phyloP scores from a whole-genome alignment of 1,140 invertebrate species.

The Drosophila ficusphila region DNA sequence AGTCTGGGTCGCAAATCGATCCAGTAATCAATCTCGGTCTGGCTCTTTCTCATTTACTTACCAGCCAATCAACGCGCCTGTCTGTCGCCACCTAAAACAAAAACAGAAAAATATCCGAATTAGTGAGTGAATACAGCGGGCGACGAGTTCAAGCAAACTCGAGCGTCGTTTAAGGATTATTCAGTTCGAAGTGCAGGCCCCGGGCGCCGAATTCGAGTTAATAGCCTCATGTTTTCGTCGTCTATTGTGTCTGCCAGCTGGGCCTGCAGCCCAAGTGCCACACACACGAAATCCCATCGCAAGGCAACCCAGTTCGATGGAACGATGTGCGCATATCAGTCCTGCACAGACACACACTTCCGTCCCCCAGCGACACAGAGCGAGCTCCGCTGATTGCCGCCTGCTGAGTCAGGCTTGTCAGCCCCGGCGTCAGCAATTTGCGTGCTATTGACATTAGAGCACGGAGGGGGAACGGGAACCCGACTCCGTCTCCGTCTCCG shows the following conservation, averaged over 20 bases:
- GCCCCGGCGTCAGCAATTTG: constrained; percentile 42
- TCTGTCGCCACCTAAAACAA: constrained; percentile 20
- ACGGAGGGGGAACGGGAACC: background rate
- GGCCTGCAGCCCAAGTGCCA: constrained; percentile 7
- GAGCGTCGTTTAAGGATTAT: background rate
- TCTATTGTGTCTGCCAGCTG: constrained; percentile 22
- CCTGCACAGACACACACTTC: background rate
- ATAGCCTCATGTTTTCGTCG: background rate
- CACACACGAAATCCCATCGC: background rate
- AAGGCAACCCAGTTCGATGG: background rate
- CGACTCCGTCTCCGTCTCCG: background rate
- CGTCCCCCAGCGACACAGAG: constrained; percentile 47
- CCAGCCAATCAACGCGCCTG: background rate
- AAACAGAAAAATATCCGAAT: constrained; percentile 8
- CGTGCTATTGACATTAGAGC: constrained; percentile 61
- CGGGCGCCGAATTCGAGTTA: background rate
- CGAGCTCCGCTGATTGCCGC: constrained; percentile 58
- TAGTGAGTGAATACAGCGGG: background rate
- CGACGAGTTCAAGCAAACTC: background rate
- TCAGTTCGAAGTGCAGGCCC: background rate
- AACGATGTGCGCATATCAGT: background rate
- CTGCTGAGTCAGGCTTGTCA: constrained; percentile 68
- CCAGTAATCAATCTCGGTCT: background rate
- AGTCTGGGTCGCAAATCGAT: constrained; percentile 4
- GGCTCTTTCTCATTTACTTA: constrained; percentile 9